Evolutionary conservation across 2,888 invertebrate genomes (phyloP).

Genomic region (Julus scanicus): DNA sequence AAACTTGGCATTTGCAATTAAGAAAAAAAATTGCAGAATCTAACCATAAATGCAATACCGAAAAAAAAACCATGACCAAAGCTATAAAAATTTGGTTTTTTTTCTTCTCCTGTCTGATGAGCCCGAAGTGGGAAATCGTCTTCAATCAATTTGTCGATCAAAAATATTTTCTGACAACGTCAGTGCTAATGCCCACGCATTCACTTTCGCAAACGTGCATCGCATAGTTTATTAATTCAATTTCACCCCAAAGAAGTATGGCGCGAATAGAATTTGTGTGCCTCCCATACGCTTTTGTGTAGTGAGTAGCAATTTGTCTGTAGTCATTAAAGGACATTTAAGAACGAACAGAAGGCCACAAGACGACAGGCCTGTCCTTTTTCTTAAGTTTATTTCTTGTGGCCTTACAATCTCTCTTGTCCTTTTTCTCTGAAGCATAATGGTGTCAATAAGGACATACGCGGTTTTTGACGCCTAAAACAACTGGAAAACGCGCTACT

Average conservation of each 20-base stretch:
- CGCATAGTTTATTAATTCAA: neutral
- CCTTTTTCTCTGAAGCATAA: neutral
- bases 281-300: neutral
- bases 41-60: neutral
- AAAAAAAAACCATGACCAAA: neutral
- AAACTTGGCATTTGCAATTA: neutral
- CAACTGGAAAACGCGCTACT: neutral
- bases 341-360: neutral
- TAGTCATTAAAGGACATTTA: neutral
- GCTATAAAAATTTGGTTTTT: neutral
- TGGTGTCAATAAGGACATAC: neutral
- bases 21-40: neutral
- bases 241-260: neutral
- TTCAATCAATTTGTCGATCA: slow-evolving; percentile 11
- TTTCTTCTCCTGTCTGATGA: neutral
- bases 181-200: slow-evolving; percentile 3
- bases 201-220: neutral
- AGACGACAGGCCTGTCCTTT: neutral
- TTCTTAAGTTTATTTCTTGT: neutral
- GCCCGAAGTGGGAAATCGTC: slow-evolving; percentile 1
- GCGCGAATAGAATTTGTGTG: neutral
- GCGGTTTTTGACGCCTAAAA: neutral
- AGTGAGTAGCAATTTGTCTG: neutral
- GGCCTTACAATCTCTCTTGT: neutral
- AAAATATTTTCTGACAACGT: neutral